These are phyloP conservation scores for Ceramica pisi DNA, from an alignment of 2,888 invertebrate genomes.

Conservation along the genomic window DNA sequence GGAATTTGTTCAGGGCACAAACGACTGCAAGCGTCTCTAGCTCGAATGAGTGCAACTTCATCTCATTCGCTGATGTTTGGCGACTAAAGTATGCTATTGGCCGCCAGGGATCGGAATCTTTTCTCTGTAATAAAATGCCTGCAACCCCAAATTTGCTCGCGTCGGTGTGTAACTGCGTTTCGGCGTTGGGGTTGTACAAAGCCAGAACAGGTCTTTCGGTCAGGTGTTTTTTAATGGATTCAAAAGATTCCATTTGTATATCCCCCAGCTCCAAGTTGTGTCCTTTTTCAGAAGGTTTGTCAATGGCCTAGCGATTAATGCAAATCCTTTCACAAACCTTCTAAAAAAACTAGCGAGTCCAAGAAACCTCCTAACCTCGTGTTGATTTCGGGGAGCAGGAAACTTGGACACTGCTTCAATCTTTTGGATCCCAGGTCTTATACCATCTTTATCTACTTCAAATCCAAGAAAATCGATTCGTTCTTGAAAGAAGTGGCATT, in stretches of 20 bases:
- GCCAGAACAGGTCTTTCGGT: constrained; percentile 26
- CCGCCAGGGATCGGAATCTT: constrained; percentile 13
- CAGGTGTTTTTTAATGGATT: neutral
- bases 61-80: constrained; percentile 33
- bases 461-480: constrained; percentile 3
- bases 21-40: constrained; percentile 60
- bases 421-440: constrained; percentile 1
- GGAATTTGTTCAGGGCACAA: constrained; percentile 33
- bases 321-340: too few species aligned
- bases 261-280: neutral
- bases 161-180: constrained; percentile 39
- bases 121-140: constrained; percentile 39
- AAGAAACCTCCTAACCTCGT: constrained; percentile 11
- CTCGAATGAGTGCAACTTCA: constrained; percentile 57
- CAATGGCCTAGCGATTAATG: too few species aligned
- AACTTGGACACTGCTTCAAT: neutral
- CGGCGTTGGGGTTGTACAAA: constrained; percentile 37
- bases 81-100: constrained; percentile 52
- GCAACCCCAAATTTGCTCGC: constrained; percentile 8
- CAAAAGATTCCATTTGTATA: neutral
- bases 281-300: neutral
- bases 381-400: neutral
- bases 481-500: neutral
- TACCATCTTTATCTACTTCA: constrained; percentile 2
- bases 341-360: neutral